phyloP scores from a whole-genome alignment of 1,140 invertebrate species.

The Caerostris extrusa region DNA sequence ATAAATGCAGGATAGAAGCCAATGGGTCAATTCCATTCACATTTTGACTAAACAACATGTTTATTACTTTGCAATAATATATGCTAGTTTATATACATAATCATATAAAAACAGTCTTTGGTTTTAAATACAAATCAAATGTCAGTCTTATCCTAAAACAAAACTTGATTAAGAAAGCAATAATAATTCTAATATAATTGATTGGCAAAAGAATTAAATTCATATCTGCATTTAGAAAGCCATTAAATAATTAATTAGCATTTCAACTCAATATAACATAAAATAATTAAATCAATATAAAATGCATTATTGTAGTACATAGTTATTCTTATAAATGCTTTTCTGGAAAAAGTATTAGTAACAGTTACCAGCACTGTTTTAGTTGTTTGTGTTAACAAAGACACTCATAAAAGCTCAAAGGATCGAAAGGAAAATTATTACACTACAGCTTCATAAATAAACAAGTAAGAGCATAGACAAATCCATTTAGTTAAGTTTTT shows the following conservation, averaged over 20 bases:
- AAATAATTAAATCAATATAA: too few relatives aligned
- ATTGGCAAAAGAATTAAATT: too few relatives aligned
- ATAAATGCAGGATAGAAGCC: conserved; percentile 35
- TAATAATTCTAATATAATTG: not conserved
- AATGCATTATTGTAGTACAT: too few relatives aligned
- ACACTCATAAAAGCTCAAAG: not conserved
- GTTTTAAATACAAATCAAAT: conserved; percentile 30
- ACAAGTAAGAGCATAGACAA: not conserved
- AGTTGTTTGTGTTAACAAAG: not conserved
- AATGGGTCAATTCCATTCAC: conserved; percentile 42
- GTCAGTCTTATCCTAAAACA: not conserved
- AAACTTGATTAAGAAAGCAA: not conserved
- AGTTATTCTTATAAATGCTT: not conserved
- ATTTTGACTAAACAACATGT: conserved; percentile 45
- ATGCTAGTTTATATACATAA: conserved; percentile 51
- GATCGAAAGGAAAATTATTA: not conserved
- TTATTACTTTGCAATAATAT: conserved; percentile 35
- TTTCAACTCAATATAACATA: too few relatives aligned
- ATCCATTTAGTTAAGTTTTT: not conserved
- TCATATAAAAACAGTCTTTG: conserved; percentile 63
- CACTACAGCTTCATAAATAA: not conserved
- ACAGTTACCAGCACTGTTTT: conserved; percentile 69
- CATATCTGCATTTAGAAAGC: too few relatives aligned
- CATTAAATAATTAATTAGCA: too few relatives aligned
- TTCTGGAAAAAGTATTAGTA: conserved; percentile 16